Evolutionary conservation across 2,113 vertebrate genomes (phyloP).

Genomic region (Verasper variegatus): DNA sequence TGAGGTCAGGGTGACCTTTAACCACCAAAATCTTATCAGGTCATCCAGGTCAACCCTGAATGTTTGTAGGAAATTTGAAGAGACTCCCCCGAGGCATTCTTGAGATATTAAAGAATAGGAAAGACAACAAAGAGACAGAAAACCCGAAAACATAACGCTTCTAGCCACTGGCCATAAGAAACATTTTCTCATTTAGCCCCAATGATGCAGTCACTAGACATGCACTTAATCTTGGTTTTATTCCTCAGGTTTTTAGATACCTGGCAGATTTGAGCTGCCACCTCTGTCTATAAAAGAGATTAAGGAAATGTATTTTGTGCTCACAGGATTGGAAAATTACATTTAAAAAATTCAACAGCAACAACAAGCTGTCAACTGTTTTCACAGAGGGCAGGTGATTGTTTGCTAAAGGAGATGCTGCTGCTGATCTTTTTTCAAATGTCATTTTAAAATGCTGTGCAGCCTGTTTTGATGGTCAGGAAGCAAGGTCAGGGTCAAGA

Average conservation of each 20-base stretch:
- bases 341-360: constrained; percentile 11
- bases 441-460: constrained; percentile 16
- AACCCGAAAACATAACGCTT: not conserved
- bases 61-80: not conserved
- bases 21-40: not conserved
- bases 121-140: not conserved
- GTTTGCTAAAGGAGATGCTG: constrained; percentile 11
- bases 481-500: constrained; percentile 33
- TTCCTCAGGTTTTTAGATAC: not conserved
- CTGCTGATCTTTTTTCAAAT: constrained; percentile 16
- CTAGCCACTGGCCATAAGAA: not conserved
- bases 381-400: not conserved
- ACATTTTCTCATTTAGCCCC: not conserved
- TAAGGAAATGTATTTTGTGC: constrained; percentile 15
- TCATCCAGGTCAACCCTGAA: not conserved
- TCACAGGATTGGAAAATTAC: constrained; percentile 31
- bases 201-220: not conserved
- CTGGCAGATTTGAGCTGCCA: not conserved
- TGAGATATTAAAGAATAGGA: not conserved
- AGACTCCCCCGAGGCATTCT: not conserved
- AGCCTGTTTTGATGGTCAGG: constrained; percentile 2
- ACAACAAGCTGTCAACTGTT: constrained; percentile 13
- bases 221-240: not conserved
- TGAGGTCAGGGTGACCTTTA: not conserved
- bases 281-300: not conserved